Evolutionary conservation across 1,140 invertebrate genomes (phyloP).

Genomic region (Lepidostoma basale): DNA sequence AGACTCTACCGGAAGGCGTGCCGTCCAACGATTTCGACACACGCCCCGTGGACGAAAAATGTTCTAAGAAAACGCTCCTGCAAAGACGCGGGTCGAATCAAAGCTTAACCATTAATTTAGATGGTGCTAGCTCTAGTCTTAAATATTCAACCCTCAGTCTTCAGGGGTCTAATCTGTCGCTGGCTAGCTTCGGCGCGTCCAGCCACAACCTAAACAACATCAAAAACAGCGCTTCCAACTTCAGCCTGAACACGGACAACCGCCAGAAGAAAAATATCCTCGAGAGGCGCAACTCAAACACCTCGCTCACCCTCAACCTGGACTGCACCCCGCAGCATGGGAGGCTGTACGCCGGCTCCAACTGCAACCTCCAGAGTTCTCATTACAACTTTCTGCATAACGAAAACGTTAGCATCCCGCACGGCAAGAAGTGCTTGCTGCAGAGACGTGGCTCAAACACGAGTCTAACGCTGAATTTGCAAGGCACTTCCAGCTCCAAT

Average conservation of each 20-base stretch:
- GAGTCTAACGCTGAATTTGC: conserved; percentile 74
- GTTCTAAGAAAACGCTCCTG: conserved; percentile 53
- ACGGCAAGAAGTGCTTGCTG: conserved; percentile 70
- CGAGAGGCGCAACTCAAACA: conserved; percentile 83
- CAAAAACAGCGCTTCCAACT: conserved; percentile 58
- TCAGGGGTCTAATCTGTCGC: conserved; percentile 58
- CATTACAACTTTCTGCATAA: conserved; percentile 45
- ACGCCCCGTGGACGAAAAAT: conserved; percentile 53
- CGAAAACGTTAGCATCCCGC: conserved; percentile 47
- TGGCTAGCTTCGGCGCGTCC: conserved; percentile 56
- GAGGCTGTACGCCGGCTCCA: conserved; percentile 30
- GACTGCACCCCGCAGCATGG: conserved; percentile 45
- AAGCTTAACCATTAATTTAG: conserved; percentile 48
- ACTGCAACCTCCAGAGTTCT: conserved; percentile 43
- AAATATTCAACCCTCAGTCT: conserved; percentile 47
- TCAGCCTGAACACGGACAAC: conserved; percentile 56
- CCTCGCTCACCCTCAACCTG: conserved; percentile 76
- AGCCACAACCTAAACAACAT: conserved; percentile 57
- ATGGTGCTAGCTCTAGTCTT: conserved; percentile 36
- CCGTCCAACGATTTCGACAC: conserved; percentile 67
- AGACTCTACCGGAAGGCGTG: conserved; percentile 70
- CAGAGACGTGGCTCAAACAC: conserved; percentile 88
- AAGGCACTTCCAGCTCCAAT: conserved; percentile 54
- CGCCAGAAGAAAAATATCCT: conserved; percentile 68
- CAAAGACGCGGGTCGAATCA: conserved; percentile 50